A percentile compares a stretch with the other conserved stretches of the same genome.
These are phyloP conservation scores for Meganola albula DNA, from an alignment of 2,888 invertebrate species.

Conservation along the genomic window DNA sequence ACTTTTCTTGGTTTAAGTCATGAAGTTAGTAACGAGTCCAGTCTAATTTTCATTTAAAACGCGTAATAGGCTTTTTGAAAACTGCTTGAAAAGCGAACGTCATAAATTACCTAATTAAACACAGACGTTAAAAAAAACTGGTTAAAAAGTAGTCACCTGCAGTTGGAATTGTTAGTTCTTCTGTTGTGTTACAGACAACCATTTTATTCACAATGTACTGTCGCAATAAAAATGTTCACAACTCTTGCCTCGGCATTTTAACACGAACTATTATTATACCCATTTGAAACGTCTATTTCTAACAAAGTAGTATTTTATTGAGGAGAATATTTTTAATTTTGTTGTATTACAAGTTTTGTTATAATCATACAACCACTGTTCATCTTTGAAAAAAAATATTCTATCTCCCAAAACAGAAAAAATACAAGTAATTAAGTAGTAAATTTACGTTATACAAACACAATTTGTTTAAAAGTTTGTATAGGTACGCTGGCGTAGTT, in stretches of 20 bases:
- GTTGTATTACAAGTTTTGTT: constrained; percentile 2
- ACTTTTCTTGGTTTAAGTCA: too few relatives aligned
- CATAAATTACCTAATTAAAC: too few relatives aligned
- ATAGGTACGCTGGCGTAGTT: too few relatives aligned
- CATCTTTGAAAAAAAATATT: too few relatives aligned
- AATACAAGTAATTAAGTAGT: too few relatives aligned
- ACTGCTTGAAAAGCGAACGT: too few relatives aligned
- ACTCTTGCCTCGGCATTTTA: constrained; percentile 14
- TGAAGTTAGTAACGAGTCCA: too few relatives aligned
- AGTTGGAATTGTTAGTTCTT: constrained; percentile 9
- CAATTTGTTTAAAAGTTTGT: too few relatives aligned
- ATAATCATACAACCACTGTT: background rate
- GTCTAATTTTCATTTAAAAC: too few relatives aligned
- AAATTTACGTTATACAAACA: too few relatives aligned
- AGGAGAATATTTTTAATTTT: constrained; percentile 3
- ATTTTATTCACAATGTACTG: constrained; percentile 23
- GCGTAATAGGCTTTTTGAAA: too few relatives aligned
- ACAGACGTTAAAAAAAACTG: constrained; percentile 4
- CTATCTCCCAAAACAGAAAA: too few relatives aligned
- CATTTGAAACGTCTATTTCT: constrained; percentile 12
- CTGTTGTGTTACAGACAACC: constrained; percentile 12
- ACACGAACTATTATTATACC: constrained; percentile 13
- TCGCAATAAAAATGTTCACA: constrained; percentile 24
- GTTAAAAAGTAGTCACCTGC: background rate
- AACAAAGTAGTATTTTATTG: constrained; percentile 11